Conservation (phyloP, 1,140 invertebrate species). For the Papilio aristodemus region DNA sequence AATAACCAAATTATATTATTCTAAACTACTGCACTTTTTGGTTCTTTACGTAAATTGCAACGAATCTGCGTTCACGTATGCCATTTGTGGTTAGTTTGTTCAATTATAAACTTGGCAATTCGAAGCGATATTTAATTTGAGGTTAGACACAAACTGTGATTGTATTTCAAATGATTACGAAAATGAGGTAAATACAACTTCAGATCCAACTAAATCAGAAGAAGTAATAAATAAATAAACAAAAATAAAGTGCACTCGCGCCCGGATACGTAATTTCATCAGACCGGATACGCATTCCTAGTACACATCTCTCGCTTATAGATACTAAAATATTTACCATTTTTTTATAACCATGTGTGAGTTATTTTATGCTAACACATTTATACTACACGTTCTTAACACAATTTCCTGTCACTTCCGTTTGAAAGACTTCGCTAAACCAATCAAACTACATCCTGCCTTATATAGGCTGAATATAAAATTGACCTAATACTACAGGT, state of each 20-base stretch:
- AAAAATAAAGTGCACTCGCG: too few species aligned
- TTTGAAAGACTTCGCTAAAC: neutral
- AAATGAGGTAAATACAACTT: neutral
- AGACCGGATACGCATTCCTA: too few species aligned
- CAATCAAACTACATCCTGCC: conserved; percentile 13
- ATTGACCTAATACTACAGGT: neutral
- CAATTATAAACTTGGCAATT: neutral
- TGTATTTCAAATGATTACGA: neutral
- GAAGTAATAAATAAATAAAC: too few species aligned
- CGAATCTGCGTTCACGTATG: neutral
- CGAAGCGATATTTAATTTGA: neutral
- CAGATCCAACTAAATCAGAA: neutral
- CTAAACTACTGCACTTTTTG: too few species aligned
- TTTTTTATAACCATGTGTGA: too few species aligned
- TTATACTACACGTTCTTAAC: neutral
- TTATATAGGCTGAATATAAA: neutral
- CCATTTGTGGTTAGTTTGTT: neutral
- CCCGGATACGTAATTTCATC: too few species aligned
- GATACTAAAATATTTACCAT: too few species aligned
- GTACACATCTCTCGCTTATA: too few species aligned
- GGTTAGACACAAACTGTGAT: neutral
- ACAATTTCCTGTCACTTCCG: conserved; percentile 2
- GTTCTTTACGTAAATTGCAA: neutral
- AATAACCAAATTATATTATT: too few species aligned
- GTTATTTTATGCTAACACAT: neutral